Evolutionary conservation across 2,888 invertebrate genomes (phyloP).

Genomic region (Apamea crenata): DNA sequence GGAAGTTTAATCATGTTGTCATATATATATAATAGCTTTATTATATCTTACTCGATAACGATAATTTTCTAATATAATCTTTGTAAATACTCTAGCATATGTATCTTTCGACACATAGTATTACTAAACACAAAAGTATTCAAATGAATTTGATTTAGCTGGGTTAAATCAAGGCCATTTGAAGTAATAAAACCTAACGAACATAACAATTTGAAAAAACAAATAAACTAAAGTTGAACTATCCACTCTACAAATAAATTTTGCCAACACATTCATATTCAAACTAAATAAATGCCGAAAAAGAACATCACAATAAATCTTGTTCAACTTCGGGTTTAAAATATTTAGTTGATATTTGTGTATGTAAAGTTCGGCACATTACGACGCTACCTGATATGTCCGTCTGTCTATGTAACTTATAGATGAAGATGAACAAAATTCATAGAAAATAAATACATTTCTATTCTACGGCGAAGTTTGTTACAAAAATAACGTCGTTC

Average conservation of each 20-base stretch:
- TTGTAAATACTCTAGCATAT: conserved; percentile 76
- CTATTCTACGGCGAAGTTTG: conserved; percentile 40
- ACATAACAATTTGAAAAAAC: conserved; percentile 27
- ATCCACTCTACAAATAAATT: conserved; percentile 20
- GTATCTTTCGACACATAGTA: conserved; percentile 68
- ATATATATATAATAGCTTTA: conserved; percentile 77
- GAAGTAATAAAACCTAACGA: conserved; percentile 67
- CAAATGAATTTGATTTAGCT: conserved; percentile 86
- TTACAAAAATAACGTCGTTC: conserved; percentile 60
- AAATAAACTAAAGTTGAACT: conserved; percentile 20
- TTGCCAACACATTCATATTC: conserved; percentile 24
- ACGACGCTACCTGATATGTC: conserved; percentile 77
- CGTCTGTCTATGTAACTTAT: conserved; percentile 67
- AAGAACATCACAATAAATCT: conserved; percentile 67
- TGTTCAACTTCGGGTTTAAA: conserved; percentile 74
- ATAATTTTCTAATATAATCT: conserved; percentile 81
- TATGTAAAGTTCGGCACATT: conserved; percentile 68
- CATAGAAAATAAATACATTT: conserved; percentile 45
- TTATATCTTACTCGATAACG: conserved; percentile 78
- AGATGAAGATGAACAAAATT: conserved; percentile 78
- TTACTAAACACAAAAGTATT: conserved; percentile 64
- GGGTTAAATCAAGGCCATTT: conserved; percentile 86
- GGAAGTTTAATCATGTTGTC: conserved; percentile 74
- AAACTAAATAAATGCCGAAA: conserved; percentile 40
- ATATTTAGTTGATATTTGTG: conserved; percentile 68